Evolutionary conservation across 1,140 invertebrate species (phyloP).

Genomic region (Trissolcus basalis): DNA sequence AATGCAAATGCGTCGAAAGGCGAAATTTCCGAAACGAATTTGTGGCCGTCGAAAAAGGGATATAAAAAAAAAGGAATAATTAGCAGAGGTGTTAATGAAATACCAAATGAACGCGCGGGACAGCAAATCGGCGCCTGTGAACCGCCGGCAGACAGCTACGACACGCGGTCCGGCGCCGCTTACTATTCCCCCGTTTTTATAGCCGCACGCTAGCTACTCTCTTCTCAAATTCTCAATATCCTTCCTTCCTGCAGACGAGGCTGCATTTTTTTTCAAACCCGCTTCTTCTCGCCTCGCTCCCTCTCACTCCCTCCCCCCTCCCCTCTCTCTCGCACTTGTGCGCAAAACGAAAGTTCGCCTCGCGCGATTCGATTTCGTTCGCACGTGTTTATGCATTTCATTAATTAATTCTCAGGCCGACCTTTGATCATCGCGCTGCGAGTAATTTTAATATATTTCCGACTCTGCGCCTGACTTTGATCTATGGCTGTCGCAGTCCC

Average conservation of each 20-base stretch:
- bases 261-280: slow-evolving; percentile 37
- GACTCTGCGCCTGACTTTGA: background rate
- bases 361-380: slow-evolving; percentile 50
- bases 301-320: slow-evolving; percentile 4
- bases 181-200: slow-evolving; percentile 63
- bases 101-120: slow-evolving; percentile 75
- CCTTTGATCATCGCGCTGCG: slow-evolving; percentile 38
- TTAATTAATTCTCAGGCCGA: slow-evolving; percentile 50
- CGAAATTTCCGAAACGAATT: slow-evolving; percentile 15
- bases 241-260: slow-evolving; percentile 45
- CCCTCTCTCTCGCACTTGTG: slow-evolving; percentile 3
- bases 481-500: too few species aligned
- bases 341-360: slow-evolving; percentile 45
- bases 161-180: slow-evolving; percentile 75
- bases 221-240: slow-evolving; percentile 58
- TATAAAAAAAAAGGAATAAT: slow-evolving; percentile 72
- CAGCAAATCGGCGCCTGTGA: slow-evolving; percentile 75
- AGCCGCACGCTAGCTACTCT: slow-evolving; percentile 57
- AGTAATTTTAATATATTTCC: slow-evolving; percentile 42
- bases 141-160: slow-evolving; percentile 74
- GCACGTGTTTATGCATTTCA: slow-evolving; percentile 60
- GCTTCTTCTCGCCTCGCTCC: slow-evolving; percentile 14
- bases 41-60: slow-evolving; percentile 13
- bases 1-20: slow-evolving; percentile 50
- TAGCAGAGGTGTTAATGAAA: slow-evolving; percentile 77